phyloP scores from a whole-genome alignment of 2,113 vertebrate genomes.

The Ptilorrhoa leucosticta region DNA sequence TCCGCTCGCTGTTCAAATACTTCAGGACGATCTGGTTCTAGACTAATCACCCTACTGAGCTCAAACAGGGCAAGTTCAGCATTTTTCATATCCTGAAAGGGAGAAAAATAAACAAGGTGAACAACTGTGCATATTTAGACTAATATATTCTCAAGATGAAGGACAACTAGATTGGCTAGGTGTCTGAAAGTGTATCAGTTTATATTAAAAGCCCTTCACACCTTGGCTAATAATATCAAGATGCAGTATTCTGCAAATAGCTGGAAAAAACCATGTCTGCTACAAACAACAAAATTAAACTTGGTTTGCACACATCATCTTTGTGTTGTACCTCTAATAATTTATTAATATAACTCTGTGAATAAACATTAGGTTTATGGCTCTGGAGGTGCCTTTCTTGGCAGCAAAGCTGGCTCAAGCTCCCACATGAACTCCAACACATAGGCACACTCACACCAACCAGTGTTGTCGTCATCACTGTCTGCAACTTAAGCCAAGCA shows the following conservation, averaged over 20 bases:
- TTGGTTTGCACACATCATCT: not conserved
- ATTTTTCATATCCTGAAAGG: constrained; percentile 92
- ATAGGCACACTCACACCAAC: not conserved
- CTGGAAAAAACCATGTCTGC: not conserved
- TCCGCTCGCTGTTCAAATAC: constrained; percentile 95
- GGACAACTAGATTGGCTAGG: not conserved
- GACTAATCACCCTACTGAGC: constrained; percentile 88
- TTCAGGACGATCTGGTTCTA: constrained; percentile 91
- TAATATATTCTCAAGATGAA: not conserved
- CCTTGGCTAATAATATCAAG: not conserved
- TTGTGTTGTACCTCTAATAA: not conserved
- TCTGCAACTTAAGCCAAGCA: not conserved
- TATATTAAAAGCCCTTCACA: not conserved
- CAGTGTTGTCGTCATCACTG: not conserved
- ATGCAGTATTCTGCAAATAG: not conserved
- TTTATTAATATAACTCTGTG: not conserved
- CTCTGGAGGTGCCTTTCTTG: not conserved
- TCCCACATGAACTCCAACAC: not conserved
- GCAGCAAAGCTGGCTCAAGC: not conserved
- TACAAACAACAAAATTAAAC: not conserved
- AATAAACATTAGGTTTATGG: not conserved
- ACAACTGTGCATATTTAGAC: not conserved
- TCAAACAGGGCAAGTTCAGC: constrained; percentile 93
- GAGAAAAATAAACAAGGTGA: constrained; percentile 3
- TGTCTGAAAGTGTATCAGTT: not conserved